Evolutionary conservation across 2,888 invertebrate genomes (phyloP).

Genomic region (Microlaimidae sp.): DNA sequence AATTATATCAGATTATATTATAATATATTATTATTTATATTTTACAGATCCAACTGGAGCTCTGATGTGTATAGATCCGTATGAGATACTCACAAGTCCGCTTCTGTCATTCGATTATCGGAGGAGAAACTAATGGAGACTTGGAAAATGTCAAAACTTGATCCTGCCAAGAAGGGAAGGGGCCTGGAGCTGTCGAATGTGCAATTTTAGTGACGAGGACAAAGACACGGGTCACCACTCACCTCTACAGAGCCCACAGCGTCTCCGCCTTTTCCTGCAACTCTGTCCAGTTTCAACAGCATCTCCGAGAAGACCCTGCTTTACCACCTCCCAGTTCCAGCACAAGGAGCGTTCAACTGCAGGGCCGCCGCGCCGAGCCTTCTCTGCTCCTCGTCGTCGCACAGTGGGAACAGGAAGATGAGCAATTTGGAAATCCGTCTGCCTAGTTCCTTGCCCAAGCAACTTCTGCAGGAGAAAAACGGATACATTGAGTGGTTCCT

Average conservation of each 20-base stretch:
- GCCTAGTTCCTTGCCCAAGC: too few species aligned
- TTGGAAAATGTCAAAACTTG: too few species aligned
- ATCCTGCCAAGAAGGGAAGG: not conserved
- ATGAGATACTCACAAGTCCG: conserved; percentile 36
- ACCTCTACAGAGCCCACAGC: not conserved
- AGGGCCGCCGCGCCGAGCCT: not conserved
- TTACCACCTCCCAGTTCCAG: conserved; percentile 4
- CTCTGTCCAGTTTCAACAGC: conserved; percentile 8
- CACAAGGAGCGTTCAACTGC: not conserved
- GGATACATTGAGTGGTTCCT: not conserved
- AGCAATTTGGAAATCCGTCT: too few species aligned
- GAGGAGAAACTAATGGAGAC: not conserved
- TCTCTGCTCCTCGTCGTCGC: not conserved
- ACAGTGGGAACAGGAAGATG: not conserved
- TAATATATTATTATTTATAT: too few species aligned
- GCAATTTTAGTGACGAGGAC: not conserved
- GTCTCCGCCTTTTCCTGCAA: not conserved
- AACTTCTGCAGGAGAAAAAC: not conserved
- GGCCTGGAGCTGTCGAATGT: conserved; percentile 4
- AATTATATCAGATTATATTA: not conserved
- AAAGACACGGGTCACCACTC: conserved; percentile 5
- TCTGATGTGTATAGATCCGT: conserved; percentile 91
- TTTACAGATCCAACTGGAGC: conserved; percentile 65
- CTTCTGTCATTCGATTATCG: conserved; percentile 1
- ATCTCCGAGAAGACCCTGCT: conserved; percentile 4